Base-by-base conservation (phyloP, 2,113 vertebrate species). In the Pachyramphus minor region DNA sequence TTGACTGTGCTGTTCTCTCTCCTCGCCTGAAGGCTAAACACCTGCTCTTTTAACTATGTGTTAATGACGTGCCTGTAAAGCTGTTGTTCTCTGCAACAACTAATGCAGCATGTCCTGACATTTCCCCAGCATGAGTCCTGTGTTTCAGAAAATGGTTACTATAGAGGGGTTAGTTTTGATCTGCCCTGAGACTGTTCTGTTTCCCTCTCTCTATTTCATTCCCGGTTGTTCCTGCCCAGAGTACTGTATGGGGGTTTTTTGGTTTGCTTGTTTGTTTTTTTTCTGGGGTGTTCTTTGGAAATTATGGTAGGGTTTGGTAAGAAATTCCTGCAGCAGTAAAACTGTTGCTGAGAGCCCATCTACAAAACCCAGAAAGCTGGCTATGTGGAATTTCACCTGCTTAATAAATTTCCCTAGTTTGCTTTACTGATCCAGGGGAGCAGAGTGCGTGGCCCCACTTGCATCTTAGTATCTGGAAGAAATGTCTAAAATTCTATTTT, bases 391-490 rank as follows among this genome's bases (percentile, higher is more conserved):
- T 75, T 24, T 28, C 12, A 21, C 4, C 25, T 12, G 9, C 58
- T 8, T 35, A 21, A 28, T 31, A 39, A 7, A 24, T 31, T 37
- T 9, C 2, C 22, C 27, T 59, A 28, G 13, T 21, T 52, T 33
- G 62, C 35, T 93, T 68, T 73, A 53, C 24, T 55, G 44, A 55
- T 41, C 49, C 22, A 31, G 39, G 19, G 28, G 18, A 30, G 31
- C 39, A 22, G 22, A 5, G 6, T 35, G 12, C 5, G 14, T 52
- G 52, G 16, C 49, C 42, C 21, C 24, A 8, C 8, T 20, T 47
- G 19, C 0, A 0, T 20, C 27, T 88, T 12, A 27, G 8, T 49
- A 20, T n/a, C 27, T 17, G n/a, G 27, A 24, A 76, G 27, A 73
- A 64, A 69, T 25, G 45, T 49, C 31, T 63, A 35, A 89, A 78